Evolutionary conservation across 2,113 vertebrate species (phyloP).

Genomic region (Eulemur macaco): DNA sequence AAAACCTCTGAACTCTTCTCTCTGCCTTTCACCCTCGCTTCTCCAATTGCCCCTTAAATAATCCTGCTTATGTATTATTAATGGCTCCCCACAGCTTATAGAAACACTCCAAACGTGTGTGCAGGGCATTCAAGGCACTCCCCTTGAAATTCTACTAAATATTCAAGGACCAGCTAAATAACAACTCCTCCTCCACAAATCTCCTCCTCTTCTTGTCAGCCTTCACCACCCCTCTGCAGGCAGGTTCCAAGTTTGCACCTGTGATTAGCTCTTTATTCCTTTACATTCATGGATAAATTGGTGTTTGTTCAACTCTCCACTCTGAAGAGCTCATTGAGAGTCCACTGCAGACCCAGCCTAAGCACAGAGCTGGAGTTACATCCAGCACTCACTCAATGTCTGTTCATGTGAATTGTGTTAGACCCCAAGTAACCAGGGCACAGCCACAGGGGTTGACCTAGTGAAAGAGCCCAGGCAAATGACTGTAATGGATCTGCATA

Average conservation of each 20-base stretch:
- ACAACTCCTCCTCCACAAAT: background rate
- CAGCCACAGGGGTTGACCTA: background rate
- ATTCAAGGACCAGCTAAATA: background rate
- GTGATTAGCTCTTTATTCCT: background rate
- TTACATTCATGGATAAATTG: background rate
- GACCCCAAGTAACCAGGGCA: background rate
- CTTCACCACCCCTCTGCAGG: background rate
- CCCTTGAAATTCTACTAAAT: conserved; percentile 12
- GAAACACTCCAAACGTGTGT: background rate
- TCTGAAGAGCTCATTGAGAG: background rate
- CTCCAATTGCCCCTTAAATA: background rate
- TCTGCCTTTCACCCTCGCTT: background rate
- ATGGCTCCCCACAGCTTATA: background rate
- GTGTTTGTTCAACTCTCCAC: background rate
- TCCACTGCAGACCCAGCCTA: background rate
- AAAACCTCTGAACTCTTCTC: background rate
- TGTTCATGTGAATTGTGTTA: background rate
- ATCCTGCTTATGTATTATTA: background rate
- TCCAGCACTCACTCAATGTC: background rate
- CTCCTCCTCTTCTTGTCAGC: background rate
- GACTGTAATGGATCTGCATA: background rate
- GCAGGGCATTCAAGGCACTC: background rate
- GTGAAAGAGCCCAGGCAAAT: background rate
- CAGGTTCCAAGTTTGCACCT: background rate
- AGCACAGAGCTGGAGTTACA: background rate